Evolutionary conservation across 2,888 invertebrate genomes (phyloP), one percentile per base, ranked within the genome.

Genomic region (Drosophila rellima): DNA sequence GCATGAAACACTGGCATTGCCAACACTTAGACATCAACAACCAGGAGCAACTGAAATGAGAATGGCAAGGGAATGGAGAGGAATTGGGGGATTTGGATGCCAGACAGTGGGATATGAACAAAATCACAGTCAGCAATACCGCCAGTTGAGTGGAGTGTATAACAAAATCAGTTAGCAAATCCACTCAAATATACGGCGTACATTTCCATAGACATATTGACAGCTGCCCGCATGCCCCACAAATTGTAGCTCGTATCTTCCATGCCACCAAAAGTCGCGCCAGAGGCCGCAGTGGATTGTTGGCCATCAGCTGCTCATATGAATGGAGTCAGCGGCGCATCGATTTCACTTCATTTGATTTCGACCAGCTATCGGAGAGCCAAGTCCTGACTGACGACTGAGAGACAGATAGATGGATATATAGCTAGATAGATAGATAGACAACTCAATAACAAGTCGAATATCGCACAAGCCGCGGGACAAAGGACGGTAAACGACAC

Each of bases 291-390:
- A 51, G 67, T 55, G 57, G 60, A 51, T 77, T 77, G 55, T 54
- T 71, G 60, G 65, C 76, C 68, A 59, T 48, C 64, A 54, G 77
- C 77, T 66, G 73, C 76, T 84, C 70, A 89, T 89, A 88, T 89
- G 80, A 88, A 89, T 85, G 78, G 68, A 89, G 83, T 80, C 78
- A 75, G 68, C 81, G 70, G 86, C 83, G 80, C 88, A 89, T 85
- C 89, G 86, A 89, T 85, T 88, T 88, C 89, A 88, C 86, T 85
- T 89, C 89, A 85, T 89, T 85, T 85, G 71, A 85, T 88, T 80
- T 75, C 70, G 71, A 62, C 83, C 81, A 88, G 64, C 64, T 55
- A 87, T 61, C 54, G 57, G 54, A 64, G 44, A 35, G 47, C 33
- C 26, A 31, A 17, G 48, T 51, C 47, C 74, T 42, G 51, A 29